Percentiles rank a stretch among this genome's conserved stretches.
Conservation (phyloP, 1,140 invertebrate genomes). For the Zaprionus africanus region DNA sequence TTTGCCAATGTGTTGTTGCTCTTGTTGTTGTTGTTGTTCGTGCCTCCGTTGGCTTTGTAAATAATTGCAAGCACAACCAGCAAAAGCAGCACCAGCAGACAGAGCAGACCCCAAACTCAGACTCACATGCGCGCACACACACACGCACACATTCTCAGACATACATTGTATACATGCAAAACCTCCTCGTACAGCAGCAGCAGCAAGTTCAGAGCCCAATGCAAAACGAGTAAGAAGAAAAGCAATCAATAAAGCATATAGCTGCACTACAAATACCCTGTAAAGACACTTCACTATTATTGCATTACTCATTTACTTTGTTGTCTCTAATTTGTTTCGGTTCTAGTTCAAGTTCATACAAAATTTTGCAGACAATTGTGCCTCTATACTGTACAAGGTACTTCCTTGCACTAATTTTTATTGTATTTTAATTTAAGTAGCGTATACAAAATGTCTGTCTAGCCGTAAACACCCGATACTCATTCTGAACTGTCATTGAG, state of each 20-base stretch:
- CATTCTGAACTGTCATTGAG: slow-evolving; percentile 28
- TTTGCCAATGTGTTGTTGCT: slow-evolving; percentile 62
- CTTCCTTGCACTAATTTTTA: background rate
- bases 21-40: slow-evolving; percentile 50
- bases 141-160: slow-evolving; percentile 26
- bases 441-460: background rate
- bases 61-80: slow-evolving; percentile 68
- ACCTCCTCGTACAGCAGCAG: slow-evolving; percentile 41
- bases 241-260: background rate
- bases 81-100: slow-evolving; percentile 39
- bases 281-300: background rate
- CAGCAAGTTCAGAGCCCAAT: slow-evolving; percentile 60
- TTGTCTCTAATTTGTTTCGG: background rate
- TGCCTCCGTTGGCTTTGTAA: slow-evolving; percentile 68
- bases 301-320: background rate
- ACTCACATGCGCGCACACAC: slow-evolving; percentile 36
- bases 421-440: background rate
- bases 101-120: slow-evolving; percentile 66
- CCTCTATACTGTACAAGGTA: background rate
- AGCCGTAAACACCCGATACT: background rate
- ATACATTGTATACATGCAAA: slow-evolving; percentile 33
- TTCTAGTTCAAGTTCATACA: background rate
- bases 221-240: slow-evolving; percentile 30
- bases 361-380: background rate
- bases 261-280: slow-evolving; percentile 1